Evolutionary conservation across 2,888 invertebrate genomes (phyloP).

Genomic region (Agrotis segetum): DNA sequence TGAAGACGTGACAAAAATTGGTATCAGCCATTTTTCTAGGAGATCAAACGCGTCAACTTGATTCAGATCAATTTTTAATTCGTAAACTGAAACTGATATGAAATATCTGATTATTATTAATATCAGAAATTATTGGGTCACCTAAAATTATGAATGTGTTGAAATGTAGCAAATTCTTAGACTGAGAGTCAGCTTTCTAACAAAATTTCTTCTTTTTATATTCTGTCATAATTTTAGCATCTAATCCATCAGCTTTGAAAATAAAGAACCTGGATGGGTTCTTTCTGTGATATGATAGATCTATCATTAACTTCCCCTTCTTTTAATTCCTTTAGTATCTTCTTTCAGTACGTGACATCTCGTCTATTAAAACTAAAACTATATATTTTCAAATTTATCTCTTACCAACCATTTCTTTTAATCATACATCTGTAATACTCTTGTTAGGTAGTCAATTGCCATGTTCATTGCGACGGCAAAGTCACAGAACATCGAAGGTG

Average conservation of each 20-base stretch:
- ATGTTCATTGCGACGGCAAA: too few relatives aligned
- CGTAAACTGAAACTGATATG: constrained; percentile 43
- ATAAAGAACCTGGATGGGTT: background rate
- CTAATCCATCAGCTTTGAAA: background rate
- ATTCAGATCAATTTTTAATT: constrained; percentile 53
- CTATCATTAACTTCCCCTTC: background rate
- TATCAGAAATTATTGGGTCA: constrained; percentile 51
- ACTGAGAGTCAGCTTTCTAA: constrained; percentile 3
- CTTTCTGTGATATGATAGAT: background rate
- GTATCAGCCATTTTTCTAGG: constrained; percentile 59
- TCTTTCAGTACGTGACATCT: background rate
- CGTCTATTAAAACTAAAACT: too few relatives aligned
- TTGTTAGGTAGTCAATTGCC: too few relatives aligned
- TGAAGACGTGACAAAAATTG: constrained; percentile 63
- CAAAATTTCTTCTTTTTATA: background rate
- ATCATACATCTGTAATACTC: too few relatives aligned
- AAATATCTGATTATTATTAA: constrained; percentile 51
- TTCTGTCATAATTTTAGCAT: background rate
- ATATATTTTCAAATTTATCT: too few relatives aligned
- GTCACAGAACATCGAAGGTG: too few relatives aligned
- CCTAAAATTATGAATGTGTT: constrained; percentile 44
- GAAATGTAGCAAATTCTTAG: constrained; percentile 40
- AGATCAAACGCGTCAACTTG: constrained; percentile 61
- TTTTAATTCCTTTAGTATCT: too few relatives aligned
- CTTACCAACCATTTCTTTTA: background rate